Conservation (phyloP, 2,113 vertebrate species). For the Microtus richardsoni region DNA sequence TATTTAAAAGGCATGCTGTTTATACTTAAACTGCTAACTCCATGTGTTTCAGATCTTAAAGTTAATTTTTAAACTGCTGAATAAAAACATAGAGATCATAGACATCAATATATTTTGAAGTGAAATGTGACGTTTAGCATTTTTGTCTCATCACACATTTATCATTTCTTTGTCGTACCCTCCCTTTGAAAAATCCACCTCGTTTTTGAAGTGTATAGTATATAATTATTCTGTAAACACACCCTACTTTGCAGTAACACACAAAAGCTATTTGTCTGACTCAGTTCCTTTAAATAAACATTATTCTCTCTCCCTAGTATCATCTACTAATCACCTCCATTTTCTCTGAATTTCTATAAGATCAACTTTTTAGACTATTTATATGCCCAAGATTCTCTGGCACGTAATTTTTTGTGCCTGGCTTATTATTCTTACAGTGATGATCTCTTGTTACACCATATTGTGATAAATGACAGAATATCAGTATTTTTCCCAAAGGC, state of each 20-base stretch:
- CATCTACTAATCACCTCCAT: neutral
- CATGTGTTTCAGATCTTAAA: neutral
- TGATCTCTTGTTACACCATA: neutral
- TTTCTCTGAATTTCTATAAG: neutral
- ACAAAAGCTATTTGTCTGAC: neutral
- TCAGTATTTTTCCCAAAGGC: neutral
- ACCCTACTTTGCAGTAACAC: neutral
- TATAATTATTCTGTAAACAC: neutral
- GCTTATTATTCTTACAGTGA: neutral
- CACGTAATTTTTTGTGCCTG: neutral
- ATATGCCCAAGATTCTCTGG: neutral
- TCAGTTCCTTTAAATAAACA: too few species aligned
- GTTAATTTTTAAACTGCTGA: neutral
- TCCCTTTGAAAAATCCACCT: neutral
- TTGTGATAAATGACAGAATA: neutral
- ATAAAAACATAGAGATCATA: neutral
- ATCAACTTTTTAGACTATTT: neutral
- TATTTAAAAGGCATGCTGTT: neutral
- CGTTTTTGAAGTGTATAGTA: neutral
- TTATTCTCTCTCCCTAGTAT: too few species aligned
- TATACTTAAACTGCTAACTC: neutral
- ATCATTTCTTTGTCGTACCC: neutral
- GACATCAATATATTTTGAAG: neutral
- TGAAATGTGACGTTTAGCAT: neutral
- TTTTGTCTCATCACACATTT: neutral